Conservation (phyloP, 2,888 invertebrate genomes). For the Sympetrum striolatum region DNA sequence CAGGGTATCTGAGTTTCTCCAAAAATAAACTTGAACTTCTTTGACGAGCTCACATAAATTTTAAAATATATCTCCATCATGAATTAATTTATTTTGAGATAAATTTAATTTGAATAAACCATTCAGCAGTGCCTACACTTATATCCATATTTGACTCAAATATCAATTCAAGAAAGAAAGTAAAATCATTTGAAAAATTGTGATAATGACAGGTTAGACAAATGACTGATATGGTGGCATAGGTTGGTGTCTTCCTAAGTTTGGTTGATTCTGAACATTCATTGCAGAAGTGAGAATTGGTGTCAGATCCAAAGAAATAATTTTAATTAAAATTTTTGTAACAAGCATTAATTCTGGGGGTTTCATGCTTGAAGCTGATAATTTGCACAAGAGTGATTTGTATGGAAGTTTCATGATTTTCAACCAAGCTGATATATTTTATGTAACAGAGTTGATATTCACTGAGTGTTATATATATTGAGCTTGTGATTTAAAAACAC, state of each 20-base stretch:
- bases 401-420: background rate
- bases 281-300: slow-evolving; percentile 15
- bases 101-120: background rate
- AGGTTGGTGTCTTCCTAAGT: slow-evolving; percentile 40
- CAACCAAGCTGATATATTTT: background rate
- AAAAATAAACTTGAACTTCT: background rate
- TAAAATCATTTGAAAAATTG: background rate
- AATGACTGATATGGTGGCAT: slow-evolving; percentile 34
- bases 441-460: slow-evolving; percentile 1
- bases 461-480: slow-evolving; percentile 30
- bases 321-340: background rate
- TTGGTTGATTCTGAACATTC: slow-evolving; percentile 35
- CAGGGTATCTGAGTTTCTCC: background rate
- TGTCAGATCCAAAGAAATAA: background rate
- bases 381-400: slow-evolving; percentile 23
- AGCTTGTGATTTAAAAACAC: slow-evolving; percentile 15
- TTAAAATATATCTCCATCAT: background rate
- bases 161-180: background rate
- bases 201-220: slow-evolving; percentile 5
- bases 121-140: background rate
- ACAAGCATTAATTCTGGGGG: background rate
- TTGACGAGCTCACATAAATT: background rate
- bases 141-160: background rate
- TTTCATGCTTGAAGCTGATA: background rate
- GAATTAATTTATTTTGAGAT: slow-evolving; percentile 23